Evolutionary conservation across 1,140 invertebrate species (phyloP).

Genomic region (Schlechtendalia chinensis): DNA sequence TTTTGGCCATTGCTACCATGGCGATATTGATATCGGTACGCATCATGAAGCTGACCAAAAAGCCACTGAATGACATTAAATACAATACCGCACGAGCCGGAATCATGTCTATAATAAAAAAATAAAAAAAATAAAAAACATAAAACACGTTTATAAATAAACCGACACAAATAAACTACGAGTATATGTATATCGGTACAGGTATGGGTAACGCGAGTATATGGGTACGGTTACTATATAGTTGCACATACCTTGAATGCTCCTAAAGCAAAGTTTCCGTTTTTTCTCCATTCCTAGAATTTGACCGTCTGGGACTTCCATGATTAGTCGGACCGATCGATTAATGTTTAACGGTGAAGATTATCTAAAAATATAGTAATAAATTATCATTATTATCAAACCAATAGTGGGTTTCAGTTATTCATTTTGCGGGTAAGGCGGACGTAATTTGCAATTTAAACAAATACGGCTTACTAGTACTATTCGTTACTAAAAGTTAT

Average conservation of each 20-base stretch:
- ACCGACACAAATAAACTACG: background rate
- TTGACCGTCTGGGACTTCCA: conserved; percentile 29
- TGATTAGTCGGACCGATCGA: background rate
- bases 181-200: background rate
- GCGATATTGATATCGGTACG: conserved; percentile 72
- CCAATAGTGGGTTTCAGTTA: too few species aligned
- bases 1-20: conserved; percentile 67
- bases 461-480: too few species aligned
- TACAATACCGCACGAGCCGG: conserved; percentile 69
- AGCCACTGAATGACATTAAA: conserved; percentile 70
- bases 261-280: conserved; percentile 41
- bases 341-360: background rate
- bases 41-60: conserved; percentile 75
- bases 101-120: conserved; percentile 57
- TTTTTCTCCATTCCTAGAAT: conserved; percentile 47
- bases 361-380: conserved; percentile 9
- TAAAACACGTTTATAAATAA: background rate
- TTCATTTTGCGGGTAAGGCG: too few species aligned
- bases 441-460: too few species aligned
- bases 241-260: conserved; percentile 13
- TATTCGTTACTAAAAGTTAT: too few species aligned
- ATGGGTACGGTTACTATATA: background rate
- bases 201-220: background rate
- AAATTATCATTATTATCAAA: background rate
- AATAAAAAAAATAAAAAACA: background rate